Evolutionary conservation across 2,113 vertebrate genomes (phyloP), one percentile per base, ranked within the genome.

Genomic region (Cottus gobio): DNA sequence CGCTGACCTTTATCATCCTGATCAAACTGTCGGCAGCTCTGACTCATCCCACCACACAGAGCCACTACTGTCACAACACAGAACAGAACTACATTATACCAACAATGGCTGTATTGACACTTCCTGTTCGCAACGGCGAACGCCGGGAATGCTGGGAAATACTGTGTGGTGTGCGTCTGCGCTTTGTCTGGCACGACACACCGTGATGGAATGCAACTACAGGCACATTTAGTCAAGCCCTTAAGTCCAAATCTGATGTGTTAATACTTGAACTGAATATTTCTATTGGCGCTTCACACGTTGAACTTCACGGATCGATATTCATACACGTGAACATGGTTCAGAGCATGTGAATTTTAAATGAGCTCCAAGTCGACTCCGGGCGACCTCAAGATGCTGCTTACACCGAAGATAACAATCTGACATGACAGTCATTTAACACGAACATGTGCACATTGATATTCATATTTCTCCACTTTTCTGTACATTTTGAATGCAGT

Each of bases 1-100:
- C 58, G 70, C 39, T 85, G 86, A 87, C 78, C 75, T 82, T 87
- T 88, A 62, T 57, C 52, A 57, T 83, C 44, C 54, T 30, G 37
- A 77, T 16, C 39, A 7, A 37, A 24, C 64, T 44, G 54, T 81
- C 66, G 83, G 77, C 85, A 69, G 86, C 78, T 88, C 67, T 84
- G 85, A 85, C 75, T 85, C 86, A 86, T 69, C 71, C 71, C 60
- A 61, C 34, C 22, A 16, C 60, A 72, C 60, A 77, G 28, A 83
- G 48, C 37, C 72, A 57, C 85, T 42, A 16, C 84, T 73, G 67
- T 85, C 46, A 78, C 7, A 0, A 26, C 4, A 60, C 24, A 75
- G 7, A 58, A 13, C 15, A 60, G 22, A 36, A 39, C 9, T 22
- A 10, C 34, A 34, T 26, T n/a, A 22, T 46, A 16, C 30, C 63